Evolutionary conservation across 53 echinoderm and acorn worm species (phyloP), one percentile per base, ranked within the genome.

Genomic region (Glandiceps talaboti): DNA sequence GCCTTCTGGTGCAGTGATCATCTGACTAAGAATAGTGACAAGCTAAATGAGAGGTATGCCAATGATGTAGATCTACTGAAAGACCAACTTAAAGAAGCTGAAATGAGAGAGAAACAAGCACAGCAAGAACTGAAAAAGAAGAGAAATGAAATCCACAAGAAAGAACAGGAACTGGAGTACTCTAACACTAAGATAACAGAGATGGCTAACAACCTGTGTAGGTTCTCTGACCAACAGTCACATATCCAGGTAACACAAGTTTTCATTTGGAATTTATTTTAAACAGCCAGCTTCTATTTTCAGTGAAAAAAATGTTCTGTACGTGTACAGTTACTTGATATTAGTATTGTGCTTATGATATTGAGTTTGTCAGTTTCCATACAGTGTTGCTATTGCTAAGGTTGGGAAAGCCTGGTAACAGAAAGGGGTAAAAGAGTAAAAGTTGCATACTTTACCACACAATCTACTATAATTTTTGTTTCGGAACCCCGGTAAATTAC

Each of bases 181-280:
- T 87, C 89, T 0, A 86, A 86, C 64, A 84, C 86, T 75, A 76
- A 86, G 73, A 79, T 88, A 27, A 88, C 90, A 29, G 78, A 73
- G 74, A 90, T 90, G 88, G 90, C 90, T 0, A 79, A 86, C 29
- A 88, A 88, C 84, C 77, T 88, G 74, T 86, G 76, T 0, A 45
- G 90, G 14, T 90, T 86, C 80, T 88, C 88, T 0, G 94, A 93
- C 76, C 94, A 93, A 78, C 90, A 90, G 82, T 79, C 82, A 1
- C 86, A 82, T 26, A 88, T 91, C 73, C 82, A 90, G 86, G 94
- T 93, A 33, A n/a, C n/a, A n/a, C n/a, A n/a, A n/a, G n/a, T n/a
- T n/a, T n/a, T n/a, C n/a, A n/a, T n/a, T n/a, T n/a, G n/a, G n/a
- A n/a, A n/a, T n/a, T n/a, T n/a, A n/a, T n/a, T n/a, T n/a, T n/a